Percentiles rank a stretch among this genome's conserved stretches.
Evolutionary conservation across 2,888 invertebrate species (phyloP).

Genomic region (Leptinotarsa haldemani): DNA sequence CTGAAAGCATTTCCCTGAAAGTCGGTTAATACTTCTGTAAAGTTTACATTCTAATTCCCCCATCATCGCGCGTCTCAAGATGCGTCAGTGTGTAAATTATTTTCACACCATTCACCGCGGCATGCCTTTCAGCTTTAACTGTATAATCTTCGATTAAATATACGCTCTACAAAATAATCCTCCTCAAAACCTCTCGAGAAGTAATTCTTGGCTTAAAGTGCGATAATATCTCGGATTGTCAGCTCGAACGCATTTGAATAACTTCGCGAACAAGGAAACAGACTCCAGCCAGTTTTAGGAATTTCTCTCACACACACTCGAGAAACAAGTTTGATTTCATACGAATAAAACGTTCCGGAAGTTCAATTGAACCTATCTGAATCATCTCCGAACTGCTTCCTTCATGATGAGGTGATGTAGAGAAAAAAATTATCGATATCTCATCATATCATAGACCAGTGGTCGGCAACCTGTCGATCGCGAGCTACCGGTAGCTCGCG

Average conservation of each 20-base stretch:
- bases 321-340: too few relatives aligned
- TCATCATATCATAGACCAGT: too few relatives aligned
- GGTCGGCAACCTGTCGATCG: too few relatives aligned
- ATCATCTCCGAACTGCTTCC: too few relatives aligned
- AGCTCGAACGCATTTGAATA: conserved; percentile 16
- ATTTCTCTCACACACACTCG: not conserved
- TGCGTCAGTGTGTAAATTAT: conserved; percentile 40
- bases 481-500: too few relatives aligned
- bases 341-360: too few relatives aligned
- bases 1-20: conserved; percentile 12
- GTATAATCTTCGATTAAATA: conserved; percentile 49
- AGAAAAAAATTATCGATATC: too few relatives aligned
- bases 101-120: conserved; percentile 33
- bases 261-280: conserved; percentile 4
- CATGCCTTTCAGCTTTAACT: conserved; percentile 31
- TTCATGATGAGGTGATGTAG: too few relatives aligned
- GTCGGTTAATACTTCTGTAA: conserved; percentile 17
- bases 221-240: conserved; percentile 37
- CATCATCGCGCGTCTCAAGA: conserved; percentile 20
- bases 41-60: conserved; percentile 26
- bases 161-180: conserved; percentile 33
- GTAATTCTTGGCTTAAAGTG: conserved; percentile 35
- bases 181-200: conserved; percentile 27
- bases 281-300: not conserved
- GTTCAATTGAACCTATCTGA: too few relatives aligned